A percentile compares a stretch with the other conserved stretches of the same genome.
Conservation (phyloP, 2,797 vertebrate species). For the Anguilla pacifica region DNA sequence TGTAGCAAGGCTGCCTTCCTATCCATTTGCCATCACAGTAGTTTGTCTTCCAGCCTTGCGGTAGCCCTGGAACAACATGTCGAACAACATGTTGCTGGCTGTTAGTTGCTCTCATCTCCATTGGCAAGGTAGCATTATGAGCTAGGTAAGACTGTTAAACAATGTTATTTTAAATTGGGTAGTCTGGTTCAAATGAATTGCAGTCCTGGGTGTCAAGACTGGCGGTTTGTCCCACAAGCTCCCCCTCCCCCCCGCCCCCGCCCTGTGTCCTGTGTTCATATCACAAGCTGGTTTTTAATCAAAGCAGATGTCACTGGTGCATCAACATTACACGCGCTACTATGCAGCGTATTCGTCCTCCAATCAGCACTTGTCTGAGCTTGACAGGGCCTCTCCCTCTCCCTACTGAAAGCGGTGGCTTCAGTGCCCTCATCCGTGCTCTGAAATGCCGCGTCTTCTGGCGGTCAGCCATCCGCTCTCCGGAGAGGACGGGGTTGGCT, state of each 20-base stretch:
- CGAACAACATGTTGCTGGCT: background rate
- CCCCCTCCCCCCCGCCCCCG: too few species aligned
- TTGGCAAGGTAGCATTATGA: too few species aligned
- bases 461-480: background rate
- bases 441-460: background rate
- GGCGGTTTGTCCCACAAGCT: too few species aligned
- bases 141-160: too few species aligned
- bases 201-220: too few species aligned
- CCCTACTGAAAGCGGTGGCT: background rate
- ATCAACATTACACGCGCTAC: too few species aligned
- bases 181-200: too few species aligned
- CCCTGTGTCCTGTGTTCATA: too few species aligned
- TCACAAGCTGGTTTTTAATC: too few species aligned
- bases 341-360: background rate
- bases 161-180: too few species aligned
- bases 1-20: background rate
- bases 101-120: background rate
- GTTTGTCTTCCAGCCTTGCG: background rate
- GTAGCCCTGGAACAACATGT: background rate
- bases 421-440: background rate
- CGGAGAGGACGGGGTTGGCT: background rate
- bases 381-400: background rate
- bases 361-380: background rate
- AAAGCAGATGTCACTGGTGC: too few species aligned
- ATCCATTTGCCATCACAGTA: background rate